Percentiles rank a stretch among this genome's conserved stretches.
Evolutionary conservation across 2,113 vertebrate genomes (phyloP).

Genomic region (Ellobius talpinus): DNA sequence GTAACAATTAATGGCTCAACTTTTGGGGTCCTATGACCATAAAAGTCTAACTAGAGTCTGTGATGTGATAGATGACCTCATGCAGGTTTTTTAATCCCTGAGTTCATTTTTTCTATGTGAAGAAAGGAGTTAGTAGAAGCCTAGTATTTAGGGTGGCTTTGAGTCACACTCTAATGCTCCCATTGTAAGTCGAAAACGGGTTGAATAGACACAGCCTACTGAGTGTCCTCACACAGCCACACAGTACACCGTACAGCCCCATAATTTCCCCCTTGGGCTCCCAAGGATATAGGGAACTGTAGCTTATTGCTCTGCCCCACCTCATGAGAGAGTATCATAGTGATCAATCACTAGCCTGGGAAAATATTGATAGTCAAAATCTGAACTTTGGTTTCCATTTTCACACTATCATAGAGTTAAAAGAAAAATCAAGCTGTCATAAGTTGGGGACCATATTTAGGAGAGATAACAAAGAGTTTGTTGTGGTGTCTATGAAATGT

Average conservation of each 20-base stretch:
- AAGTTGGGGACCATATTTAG: not conserved
- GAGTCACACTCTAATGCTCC: not conserved
- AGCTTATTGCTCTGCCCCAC: not conserved
- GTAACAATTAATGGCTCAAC: not conserved
- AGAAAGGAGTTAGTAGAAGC: not conserved
- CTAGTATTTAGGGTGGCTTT: not conserved
- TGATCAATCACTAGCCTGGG: not conserved
- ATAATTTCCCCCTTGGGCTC: not conserved
- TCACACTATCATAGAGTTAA: not conserved
- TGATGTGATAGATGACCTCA: not conserved
- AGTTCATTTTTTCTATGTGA: not conserved
- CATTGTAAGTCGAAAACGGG: not conserved
- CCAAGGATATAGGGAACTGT: too few relatives aligned
- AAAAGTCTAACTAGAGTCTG: conserved; percentile 5
- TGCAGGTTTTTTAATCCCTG: not conserved
- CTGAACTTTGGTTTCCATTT: not conserved
- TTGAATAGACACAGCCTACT: not conserved
- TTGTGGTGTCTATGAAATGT: not conserved
- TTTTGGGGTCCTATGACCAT: not conserved
- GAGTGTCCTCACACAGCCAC: not conserved
- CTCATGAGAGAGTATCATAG: not conserved
- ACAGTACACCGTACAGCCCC: not conserved
- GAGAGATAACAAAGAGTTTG: not conserved
- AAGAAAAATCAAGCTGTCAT: not conserved
- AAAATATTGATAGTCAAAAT: not conserved